Base-by-base conservation (phyloP, 2,113 vertebrate species). In the Gorsachius goisagi region DNA sequence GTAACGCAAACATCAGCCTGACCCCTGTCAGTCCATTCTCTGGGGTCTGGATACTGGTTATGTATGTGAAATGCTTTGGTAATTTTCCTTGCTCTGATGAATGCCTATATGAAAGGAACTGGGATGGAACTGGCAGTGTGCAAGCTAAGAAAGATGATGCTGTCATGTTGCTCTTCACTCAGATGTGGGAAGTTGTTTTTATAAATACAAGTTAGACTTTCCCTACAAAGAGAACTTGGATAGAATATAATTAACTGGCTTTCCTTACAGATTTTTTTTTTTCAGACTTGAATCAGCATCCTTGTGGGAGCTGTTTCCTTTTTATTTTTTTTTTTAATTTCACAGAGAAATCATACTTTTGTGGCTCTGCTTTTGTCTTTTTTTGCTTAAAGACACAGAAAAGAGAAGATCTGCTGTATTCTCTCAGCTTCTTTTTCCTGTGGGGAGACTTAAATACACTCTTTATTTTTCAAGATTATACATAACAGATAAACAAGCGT, bases 121-220 rank as follows among this genome's bases (percentile, higher is more conserved):
- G 87, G 62, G 52, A 88, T 77, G 89, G 87, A 95, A 85, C 84
- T 95, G 89, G 77, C 95, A 89, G 73, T 16, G 30, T 87, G 62
- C 84, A 91, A 23, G 66, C 80, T 85, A 94, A 85, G 91, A 95
- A 95, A 17, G 69, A 92, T 92, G 91, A 75, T 92, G 80, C 94
- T 96, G 89, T 95, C 93, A 68, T 91, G 60, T 52, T 92, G 73
- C 30, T 89, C 35, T 92, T 93, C 72, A 78, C 33, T 87, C 69
- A 72, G 52, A 75, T 94, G 56, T 59, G 56, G 76, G 68, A 93
- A 97, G 76, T 87, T 87, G 83, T 84, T 96, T 97, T 95, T 80
- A 39, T 92, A 89, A 90, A 89, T 92, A 47, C 8, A 79, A 87
- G 71, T 84, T 93, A 84, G 76, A 77, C 12, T 71, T 96, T 50